These are phyloP conservation scores for Drosophila merina DNA, from an alignment of 2,888 invertebrate genomes.

Conservation along the genomic window DNA sequence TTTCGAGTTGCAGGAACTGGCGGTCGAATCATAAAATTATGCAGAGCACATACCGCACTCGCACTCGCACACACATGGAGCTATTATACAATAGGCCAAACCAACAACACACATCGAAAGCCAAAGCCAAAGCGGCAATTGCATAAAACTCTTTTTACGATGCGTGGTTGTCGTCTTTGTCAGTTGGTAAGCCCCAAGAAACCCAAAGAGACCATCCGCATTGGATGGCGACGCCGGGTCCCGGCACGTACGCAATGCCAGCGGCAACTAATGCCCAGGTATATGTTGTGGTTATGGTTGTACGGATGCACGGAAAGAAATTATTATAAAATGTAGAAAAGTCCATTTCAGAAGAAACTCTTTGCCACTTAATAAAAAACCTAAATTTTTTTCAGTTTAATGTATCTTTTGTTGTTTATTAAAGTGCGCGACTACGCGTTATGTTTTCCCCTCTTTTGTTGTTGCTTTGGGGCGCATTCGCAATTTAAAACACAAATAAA, in stretches of 20 bases:
- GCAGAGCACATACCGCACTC: conserved; percentile 76
- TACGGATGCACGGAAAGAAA: conserved; percentile 11
- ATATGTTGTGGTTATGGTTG: conserved; percentile 46
- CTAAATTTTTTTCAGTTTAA: conserved; percentile 14
- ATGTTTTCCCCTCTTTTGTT: conserved; percentile 50
- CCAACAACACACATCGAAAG: conserved; percentile 30
- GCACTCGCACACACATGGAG: conserved; percentile 40
- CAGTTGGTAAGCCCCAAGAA: conserved; percentile 48
- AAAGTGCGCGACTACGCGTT: conserved; percentile 57
- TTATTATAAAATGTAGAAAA: neutral
- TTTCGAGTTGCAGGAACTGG: conserved; percentile 30
- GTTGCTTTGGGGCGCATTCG: conserved; percentile 68
- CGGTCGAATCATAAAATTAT: conserved; percentile 73
- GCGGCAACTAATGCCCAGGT: conserved; percentile 67
- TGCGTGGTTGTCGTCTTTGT: conserved; percentile 58
- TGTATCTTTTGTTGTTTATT: conserved; percentile 70
- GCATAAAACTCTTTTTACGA: conserved; percentile 73
- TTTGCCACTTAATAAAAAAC: too few relatives aligned
- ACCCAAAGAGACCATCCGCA: conserved; percentile 49
- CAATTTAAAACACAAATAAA: conserved; percentile 77
- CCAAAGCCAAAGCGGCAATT: conserved; percentile 57
- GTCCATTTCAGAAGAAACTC: too few relatives aligned
- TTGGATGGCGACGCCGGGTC: conserved; percentile 70
- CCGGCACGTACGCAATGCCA: conserved; percentile 69
- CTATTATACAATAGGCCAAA: conserved; percentile 73